Conservation (phyloP, 2,888 invertebrate species). For the Diloba caeruleocephala region DNA sequence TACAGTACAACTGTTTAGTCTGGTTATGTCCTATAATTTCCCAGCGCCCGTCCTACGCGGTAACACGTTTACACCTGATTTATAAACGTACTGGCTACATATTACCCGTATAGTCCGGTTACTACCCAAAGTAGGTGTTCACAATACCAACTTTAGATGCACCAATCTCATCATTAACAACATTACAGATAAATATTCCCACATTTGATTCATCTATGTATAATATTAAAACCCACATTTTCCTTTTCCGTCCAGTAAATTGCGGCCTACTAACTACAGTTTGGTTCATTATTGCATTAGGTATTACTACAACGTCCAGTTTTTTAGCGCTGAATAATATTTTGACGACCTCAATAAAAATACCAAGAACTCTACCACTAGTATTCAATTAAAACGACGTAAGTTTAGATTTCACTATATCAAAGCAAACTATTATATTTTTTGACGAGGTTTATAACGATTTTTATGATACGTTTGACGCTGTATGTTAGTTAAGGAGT, state of each 20-base stretch:
- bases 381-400: no score
- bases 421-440: no score
- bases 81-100: no score
- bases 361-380: neutral
- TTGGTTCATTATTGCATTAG: no score
- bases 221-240: neutral
- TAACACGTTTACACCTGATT: no score
- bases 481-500: no score
- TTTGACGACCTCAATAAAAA: neutral
- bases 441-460: no score
- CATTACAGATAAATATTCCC: neutral
- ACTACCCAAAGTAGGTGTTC: neutral
- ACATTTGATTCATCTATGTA: neutral
- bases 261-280: neutral
- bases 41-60: neutral
- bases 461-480: no score
- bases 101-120: conserved; percentile 2
- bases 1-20: no score
- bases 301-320: no score
- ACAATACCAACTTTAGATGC: neutral
- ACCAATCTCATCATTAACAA: neutral
- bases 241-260: neutral
- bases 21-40: neutral
- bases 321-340: neutral
- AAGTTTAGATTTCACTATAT: no score